A percentile compares a stretch with the other conserved stretches of the same genome.
phyloP scores from a whole-genome alignment of 2,113 vertebrate genomes.

The Clupea harengus region DNA sequence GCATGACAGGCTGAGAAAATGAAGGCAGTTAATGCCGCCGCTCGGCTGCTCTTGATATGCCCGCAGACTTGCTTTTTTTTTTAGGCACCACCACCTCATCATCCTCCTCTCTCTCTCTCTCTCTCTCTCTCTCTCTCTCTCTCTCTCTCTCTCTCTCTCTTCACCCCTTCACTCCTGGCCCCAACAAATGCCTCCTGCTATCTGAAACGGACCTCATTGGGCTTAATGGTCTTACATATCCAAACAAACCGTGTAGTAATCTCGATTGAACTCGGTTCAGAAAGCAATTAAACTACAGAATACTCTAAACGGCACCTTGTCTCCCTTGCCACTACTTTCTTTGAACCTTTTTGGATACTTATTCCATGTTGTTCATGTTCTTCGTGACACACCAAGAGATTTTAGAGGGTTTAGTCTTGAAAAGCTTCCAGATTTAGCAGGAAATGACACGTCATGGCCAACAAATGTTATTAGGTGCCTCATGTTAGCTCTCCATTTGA shows the following conservation, averaged over 20 bases:
- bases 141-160: not conserved
- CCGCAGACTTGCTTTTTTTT: slow-evolving; percentile 1
- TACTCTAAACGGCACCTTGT: not conserved
- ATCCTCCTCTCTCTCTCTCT: not conserved
- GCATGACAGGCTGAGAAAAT: slow-evolving; percentile 15
- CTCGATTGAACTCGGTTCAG: not conserved
- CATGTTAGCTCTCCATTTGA: not conserved
- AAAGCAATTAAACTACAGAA: slow-evolving; percentile 25
- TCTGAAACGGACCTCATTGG: slow-evolving; percentile 14
- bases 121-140: not conserved
- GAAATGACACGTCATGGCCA: not conserved
- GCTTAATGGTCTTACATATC: slow-evolving; percentile 14
- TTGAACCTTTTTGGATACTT: not conserved
- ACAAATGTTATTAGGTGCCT: not conserved
- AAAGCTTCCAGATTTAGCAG: not conserved
- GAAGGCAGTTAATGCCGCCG: not conserved
- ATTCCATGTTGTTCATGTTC: not conserved
- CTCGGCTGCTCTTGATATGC: not conserved
- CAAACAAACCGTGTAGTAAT: not conserved
- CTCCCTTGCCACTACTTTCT: not conserved
- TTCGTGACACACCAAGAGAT: not conserved
- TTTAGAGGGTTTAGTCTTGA: not conserved
- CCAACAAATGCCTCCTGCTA: not conserved
- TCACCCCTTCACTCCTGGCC: not conserved
- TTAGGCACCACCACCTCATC: not conserved